These are phyloP conservation scores for Palaemon carinicauda DNA, from an alignment of 1,140 invertebrate genomes.

Conservation along the genomic window DNA sequence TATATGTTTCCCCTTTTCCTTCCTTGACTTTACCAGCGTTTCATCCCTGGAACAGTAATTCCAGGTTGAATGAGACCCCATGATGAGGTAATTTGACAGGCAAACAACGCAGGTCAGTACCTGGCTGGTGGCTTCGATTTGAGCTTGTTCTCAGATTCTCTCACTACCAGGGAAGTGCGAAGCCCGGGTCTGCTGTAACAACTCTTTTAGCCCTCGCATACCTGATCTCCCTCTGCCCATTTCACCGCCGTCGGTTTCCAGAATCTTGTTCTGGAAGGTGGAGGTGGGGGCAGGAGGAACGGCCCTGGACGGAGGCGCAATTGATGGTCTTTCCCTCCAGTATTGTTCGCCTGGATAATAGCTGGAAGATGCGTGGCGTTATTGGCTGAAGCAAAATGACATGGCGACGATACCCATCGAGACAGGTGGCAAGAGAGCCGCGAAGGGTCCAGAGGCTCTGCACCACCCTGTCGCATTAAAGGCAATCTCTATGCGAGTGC, in stretches of 20 bases:
- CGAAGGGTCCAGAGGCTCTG: not conserved
- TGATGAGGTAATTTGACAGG: too few species aligned
- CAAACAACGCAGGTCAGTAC: not conserved
- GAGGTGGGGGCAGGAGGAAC: not conserved
- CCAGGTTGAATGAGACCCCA: too few species aligned
- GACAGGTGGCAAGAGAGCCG: not conserved
- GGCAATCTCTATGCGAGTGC: slow-evolving; percentile 48
- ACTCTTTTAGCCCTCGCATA: slow-evolving; percentile 41
- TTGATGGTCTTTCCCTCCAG: slow-evolving; percentile 25
- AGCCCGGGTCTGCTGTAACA: slow-evolving; percentile 3
- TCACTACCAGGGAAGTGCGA: not conserved
- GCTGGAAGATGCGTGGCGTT: too few species aligned
- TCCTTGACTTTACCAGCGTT: too few species aligned
- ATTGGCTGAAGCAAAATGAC: not conserved
- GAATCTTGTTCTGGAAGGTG: too few species aligned
- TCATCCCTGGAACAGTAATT: too few species aligned
- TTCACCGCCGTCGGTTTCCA: not conserved
- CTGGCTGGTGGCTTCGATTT: not conserved
- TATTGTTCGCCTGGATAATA: slow-evolving; percentile 1
- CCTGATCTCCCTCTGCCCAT: not conserved
- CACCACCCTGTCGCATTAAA: slow-evolving; percentile 25
- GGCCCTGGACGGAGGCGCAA: not conserved
- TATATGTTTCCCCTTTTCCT: too few species aligned
- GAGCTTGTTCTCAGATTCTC: not conserved
- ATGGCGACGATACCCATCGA: not conserved